Conservation (phyloP, 2,797 vertebrate genomes). For the Erithacus rubecula region DNA sequence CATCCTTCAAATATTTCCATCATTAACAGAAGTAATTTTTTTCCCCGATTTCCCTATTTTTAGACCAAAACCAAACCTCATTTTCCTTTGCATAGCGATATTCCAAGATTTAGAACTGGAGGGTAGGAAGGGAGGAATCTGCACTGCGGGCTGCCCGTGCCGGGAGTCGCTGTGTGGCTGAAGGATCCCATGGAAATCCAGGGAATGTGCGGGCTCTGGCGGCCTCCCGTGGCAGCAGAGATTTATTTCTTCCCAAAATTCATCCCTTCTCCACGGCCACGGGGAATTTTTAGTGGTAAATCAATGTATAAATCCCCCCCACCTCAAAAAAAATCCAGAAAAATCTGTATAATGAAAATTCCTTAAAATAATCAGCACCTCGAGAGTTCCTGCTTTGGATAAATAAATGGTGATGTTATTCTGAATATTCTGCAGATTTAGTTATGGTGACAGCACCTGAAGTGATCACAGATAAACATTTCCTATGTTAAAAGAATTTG, state of each 20-base stretch:
- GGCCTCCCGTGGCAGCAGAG: not conserved
- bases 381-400: not conserved
- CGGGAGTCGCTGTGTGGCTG: fast-evolving
- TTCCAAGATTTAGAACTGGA: fast-evolving
- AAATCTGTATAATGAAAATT: not conserved
- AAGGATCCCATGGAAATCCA: fast-evolving
- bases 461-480: fast-evolving
- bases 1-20: not conserved
- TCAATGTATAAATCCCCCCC: fast-evolving
- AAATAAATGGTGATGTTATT: not conserved
- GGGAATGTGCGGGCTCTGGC: not conserved
- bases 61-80: not conserved
- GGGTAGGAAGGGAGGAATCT: fast-evolving
- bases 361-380: not conserved
- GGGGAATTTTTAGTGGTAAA: not conserved
- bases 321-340: not conserved
- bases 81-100: fast-evolving
- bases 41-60: fast-evolving
- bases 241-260: not conserved
- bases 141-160: not conserved
- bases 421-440: not conserved
- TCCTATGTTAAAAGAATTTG: not conserved
- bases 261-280: fast-evolving
- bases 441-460: not conserved
- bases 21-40: fast-evolving